Evolutionary conservation across 2,888 invertebrate genomes (phyloP), one percentile per base, ranked within the genome.

Genomic region (Tupiocoris notatus): DNA sequence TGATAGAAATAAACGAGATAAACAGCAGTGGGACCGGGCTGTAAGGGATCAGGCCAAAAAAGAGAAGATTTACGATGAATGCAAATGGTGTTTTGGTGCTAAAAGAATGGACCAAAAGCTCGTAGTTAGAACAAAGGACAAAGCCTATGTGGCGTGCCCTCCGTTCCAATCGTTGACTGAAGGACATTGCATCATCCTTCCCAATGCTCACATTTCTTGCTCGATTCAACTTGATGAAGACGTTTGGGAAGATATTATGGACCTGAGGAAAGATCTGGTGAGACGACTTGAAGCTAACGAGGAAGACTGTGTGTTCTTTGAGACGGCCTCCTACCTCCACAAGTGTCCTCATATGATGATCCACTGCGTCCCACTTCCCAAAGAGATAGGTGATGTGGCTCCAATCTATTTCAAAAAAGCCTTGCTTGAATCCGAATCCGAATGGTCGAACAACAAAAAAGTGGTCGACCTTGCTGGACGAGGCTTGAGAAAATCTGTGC

Each of bases 401-500:
- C 94, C 97, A 0, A 96, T 98, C 82, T 98, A 96, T 85, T 98
- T 98, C 84, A 97, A 97, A 88, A 99, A 99, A 88, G 98, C 97
- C 0, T 90, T 99, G 76, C 88, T 94, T 81, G 98, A 99, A 84
- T 95, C 94, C 79, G 98, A 97, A 85, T 88, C 89, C 18, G 97
- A 98, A 85, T 99, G 98, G 97, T 89, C 94, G 2, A 91, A 92
- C 82, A 99, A 99, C 83, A 96, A 95, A 83, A 98, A 98, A 86
- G 83, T 96, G 54, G 88, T 95, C 0, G 89, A 92, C 67, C 84
- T 95, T 2, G 86, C 86, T 7, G 83, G 88, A 0, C 92, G 90
- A 82, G 89, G 92, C 83, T 87, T 98, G 21, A 88, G 95, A 59
- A 89, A 88, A 82, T 89, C 92, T 16, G 86, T 99, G 78, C 99